phyloP scores from a whole-genome alignment of 2,888 invertebrate genomes.

The Odontomyia ornata region DNA sequence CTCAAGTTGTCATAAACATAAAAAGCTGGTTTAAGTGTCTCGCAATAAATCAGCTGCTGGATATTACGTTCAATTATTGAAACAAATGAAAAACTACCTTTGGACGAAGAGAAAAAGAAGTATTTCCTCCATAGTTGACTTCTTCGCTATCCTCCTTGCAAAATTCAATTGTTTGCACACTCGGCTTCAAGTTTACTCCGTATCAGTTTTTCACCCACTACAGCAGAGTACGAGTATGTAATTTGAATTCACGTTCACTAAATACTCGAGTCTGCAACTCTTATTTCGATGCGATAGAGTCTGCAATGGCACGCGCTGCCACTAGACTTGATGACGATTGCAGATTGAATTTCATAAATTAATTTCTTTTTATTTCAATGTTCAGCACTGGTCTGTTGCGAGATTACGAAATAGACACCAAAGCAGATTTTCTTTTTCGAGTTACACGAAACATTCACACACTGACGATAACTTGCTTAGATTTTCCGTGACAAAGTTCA shows the following conservation, averaged over 20 bases:
- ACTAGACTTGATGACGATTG: background rate
- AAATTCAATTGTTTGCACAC: no score
- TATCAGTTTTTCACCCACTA: background rate
- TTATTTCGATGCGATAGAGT: background rate
- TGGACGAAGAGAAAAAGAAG: slow-evolving; percentile 15
- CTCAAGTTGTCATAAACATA: no score
- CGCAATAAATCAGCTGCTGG: background rate
- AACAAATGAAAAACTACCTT: background rate
- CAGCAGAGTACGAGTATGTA: background rate
- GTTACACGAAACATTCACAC: no score
- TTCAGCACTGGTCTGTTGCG: background rate
- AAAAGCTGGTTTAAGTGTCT: background rate
- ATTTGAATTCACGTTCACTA: background rate
- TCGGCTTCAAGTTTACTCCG: background rate
- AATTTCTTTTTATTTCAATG: background rate
- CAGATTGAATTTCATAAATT: slow-evolving; percentile 1
- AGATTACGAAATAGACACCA: background rate
- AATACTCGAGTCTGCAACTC: background rate
- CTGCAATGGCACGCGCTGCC: background rate
- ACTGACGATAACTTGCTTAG: no score
- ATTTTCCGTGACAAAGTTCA: no score
- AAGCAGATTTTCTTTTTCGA: background rate
- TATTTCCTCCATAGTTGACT: slow-evolving; percentile 14
- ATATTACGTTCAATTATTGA: background rate
- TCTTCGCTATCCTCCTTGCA: background rate